Percentiles rank a stretch among this genome's conserved stretches.
phyloP scores from a whole-genome alignment of 2,888 invertebrate species.

The Sinohyriopsis cumingii region DNA sequence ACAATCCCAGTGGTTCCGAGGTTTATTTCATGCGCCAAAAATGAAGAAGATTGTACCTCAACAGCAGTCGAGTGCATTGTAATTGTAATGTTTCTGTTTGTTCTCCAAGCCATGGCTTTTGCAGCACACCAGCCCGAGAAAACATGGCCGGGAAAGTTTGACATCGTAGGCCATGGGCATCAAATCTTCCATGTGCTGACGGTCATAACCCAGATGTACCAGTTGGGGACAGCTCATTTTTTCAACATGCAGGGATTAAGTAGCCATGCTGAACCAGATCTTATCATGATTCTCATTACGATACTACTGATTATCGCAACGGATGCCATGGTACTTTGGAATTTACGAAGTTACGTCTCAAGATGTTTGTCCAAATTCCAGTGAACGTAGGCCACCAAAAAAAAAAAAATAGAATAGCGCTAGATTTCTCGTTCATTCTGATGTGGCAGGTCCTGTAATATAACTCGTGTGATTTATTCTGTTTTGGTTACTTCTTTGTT shows the following conservation, averaged over 20 bases:
- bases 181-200: conserved; percentile 44
- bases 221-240: conserved; percentile 25
- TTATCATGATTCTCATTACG: conserved; percentile 4
- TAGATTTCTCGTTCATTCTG: too few species aligned
- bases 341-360: too few species aligned
- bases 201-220: conserved; percentile 35
- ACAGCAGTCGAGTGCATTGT: conserved; percentile 34
- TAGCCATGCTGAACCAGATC: conserved; percentile 29
- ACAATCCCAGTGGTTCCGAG: conserved; percentile 36
- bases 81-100: conserved; percentile 22
- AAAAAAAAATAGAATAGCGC: too few species aligned
- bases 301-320: too few species aligned
- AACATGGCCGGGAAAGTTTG: conserved; percentile 55
- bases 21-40: conserved; percentile 28
- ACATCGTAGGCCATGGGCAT: conserved; percentile 55
- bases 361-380: too few species aligned
- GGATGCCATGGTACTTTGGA: too few species aligned
- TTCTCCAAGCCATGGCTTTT: conserved; percentile 39
- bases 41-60: conserved; percentile 27
- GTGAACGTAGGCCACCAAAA: too few species aligned
- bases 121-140: conserved; percentile 57
- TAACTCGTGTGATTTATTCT: too few species aligned
- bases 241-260: conserved; percentile 22
- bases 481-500: too few species aligned
- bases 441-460: too few species aligned